phyloP scores from a whole-genome alignment of 2,797 vertebrate genomes.

The Sebastes jordani region DNA sequence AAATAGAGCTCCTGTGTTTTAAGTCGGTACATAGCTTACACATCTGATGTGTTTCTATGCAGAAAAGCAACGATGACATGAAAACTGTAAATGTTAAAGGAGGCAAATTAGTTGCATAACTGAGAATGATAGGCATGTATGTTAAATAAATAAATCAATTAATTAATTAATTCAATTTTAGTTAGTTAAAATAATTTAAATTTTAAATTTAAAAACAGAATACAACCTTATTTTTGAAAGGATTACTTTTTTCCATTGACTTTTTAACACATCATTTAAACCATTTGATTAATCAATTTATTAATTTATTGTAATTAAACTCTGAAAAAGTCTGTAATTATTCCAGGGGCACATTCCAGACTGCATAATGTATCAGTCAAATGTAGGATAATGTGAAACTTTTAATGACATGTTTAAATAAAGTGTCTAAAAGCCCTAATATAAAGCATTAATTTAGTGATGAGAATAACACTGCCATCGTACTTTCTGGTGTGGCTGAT shows the following conservation, averaged over 20 bases:
- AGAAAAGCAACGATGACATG: not conserved
- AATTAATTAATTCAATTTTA: not conserved
- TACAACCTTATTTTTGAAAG: not conserved
- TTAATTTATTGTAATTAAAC: not conserved
- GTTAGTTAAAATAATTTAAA: not conserved
- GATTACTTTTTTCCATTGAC: not conserved
- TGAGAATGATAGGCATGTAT: not conserved
- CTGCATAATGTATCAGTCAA: not conserved
- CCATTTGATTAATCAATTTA: not conserved
- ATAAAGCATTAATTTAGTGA: not conserved
- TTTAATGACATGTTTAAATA: not conserved
- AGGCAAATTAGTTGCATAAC: not conserved
- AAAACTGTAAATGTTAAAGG: not conserved
- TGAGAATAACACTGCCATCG: not conserved
- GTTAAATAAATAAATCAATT: not conserved
- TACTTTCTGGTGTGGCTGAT: not conserved
- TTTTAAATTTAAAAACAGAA: not conserved
- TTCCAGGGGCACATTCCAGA: not conserved
- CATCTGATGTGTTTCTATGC: not conserved
- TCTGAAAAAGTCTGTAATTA: not conserved
- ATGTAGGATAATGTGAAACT: not conserved
- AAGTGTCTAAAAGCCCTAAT: not conserved
- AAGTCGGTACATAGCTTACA: not conserved
- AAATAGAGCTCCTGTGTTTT: not conserved
- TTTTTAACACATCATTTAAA: not conserved